Conservation (phyloP, 2,888 invertebrate genomes). For the Oscheius sp. region DNA sequence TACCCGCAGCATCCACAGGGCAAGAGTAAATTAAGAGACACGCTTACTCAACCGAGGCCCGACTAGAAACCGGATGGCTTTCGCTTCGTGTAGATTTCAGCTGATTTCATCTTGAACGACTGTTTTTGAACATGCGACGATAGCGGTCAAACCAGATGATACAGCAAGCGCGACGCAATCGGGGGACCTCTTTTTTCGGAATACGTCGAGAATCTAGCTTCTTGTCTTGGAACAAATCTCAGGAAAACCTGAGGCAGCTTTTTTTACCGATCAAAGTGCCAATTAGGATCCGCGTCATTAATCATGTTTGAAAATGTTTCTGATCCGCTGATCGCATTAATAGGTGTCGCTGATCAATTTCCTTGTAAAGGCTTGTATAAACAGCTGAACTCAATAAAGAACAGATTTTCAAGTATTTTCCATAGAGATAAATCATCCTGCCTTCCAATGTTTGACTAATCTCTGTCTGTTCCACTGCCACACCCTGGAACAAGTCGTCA, state of each 20-base stretch:
- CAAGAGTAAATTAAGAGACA: conserved; percentile 14
- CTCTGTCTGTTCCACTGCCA: conserved; percentile 5
- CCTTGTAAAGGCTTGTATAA: too few relatives aligned
- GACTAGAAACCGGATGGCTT: conserved; percentile 26
- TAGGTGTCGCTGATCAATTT: too few relatives aligned
- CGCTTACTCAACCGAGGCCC: conserved; percentile 8
- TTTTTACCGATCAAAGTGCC: conserved; percentile 1
- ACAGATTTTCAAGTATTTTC: too few relatives aligned
- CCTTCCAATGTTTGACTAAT: too few relatives aligned
- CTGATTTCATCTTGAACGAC: conserved; percentile 35
- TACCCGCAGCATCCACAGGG: conserved; percentile 30
- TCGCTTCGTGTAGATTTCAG: conserved; percentile 32
- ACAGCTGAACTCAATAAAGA: too few relatives aligned
- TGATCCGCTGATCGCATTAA: too few relatives aligned
- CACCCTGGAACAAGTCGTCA: not conserved
- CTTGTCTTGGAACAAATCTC: too few relatives aligned
- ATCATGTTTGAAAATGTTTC: too few relatives aligned
- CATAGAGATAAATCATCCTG: too few relatives aligned
- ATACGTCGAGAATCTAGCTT: too few relatives aligned
- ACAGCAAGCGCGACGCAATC: conserved; percentile 8
- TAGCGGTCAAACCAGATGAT: conserved; percentile 36
- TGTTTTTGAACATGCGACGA: conserved; percentile 34
- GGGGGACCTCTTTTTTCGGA: not conserved
- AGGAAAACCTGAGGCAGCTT: too few relatives aligned
- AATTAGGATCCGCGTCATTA: not conserved